A percentile compares a stretch with the other conserved stretches of the same genome.
phyloP scores from a whole-genome alignment of 2,888 invertebrate genomes.

The Cheilosia vernalis region DNA sequence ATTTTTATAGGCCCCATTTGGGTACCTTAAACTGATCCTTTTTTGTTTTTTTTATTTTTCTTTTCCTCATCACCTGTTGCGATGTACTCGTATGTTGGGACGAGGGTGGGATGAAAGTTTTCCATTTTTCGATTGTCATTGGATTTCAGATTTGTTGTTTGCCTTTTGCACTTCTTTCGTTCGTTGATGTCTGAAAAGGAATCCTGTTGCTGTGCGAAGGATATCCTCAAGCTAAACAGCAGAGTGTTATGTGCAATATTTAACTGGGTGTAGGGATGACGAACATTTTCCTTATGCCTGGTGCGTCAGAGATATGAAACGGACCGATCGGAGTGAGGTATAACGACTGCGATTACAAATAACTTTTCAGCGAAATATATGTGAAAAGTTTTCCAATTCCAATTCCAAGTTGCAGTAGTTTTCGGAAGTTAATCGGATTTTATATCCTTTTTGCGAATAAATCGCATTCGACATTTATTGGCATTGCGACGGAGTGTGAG shows the following conservation, averaged over 20 bases:
- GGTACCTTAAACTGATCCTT: slow-evolving; percentile 56
- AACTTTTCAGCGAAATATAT: slow-evolving; percentile 73
- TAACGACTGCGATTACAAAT: slow-evolving; percentile 64
- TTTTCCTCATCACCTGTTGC: slow-evolving; percentile 36
- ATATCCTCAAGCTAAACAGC: slow-evolving; percentile 36
- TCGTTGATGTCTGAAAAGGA: slow-evolving; percentile 14
- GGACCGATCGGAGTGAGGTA: neutral
- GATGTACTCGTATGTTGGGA: neutral
- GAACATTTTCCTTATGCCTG: slow-evolving; percentile 29
- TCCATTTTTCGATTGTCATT: slow-evolving; percentile 66
- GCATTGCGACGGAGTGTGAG: slow-evolving; percentile 51
- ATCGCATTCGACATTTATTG: slow-evolving; percentile 73
- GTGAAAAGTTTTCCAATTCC: slow-evolving; percentile 75
- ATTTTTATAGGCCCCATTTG: slow-evolving; percentile 67
- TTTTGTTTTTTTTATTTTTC: neutral
- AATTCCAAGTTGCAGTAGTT: slow-evolving; percentile 73
- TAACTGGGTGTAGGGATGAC: neutral
- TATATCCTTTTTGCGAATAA: slow-evolving; percentile 70
- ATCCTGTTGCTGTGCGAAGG: slow-evolving; percentile 68
- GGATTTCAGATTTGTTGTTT: slow-evolving; percentile 72
- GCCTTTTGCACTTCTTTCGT: slow-evolving; percentile 34
- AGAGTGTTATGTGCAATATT: slow-evolving; percentile 11
- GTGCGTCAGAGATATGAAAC: slow-evolving; percentile 9
- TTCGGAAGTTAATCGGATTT: slow-evolving; percentile 74
- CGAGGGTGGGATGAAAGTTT: slow-evolving; percentile 29